Percentiles rank a stretch among this genome's conserved stretches.
Conservation (phyloP, 2,797 vertebrate species). For the Bryconaethiops microstoma region DNA sequence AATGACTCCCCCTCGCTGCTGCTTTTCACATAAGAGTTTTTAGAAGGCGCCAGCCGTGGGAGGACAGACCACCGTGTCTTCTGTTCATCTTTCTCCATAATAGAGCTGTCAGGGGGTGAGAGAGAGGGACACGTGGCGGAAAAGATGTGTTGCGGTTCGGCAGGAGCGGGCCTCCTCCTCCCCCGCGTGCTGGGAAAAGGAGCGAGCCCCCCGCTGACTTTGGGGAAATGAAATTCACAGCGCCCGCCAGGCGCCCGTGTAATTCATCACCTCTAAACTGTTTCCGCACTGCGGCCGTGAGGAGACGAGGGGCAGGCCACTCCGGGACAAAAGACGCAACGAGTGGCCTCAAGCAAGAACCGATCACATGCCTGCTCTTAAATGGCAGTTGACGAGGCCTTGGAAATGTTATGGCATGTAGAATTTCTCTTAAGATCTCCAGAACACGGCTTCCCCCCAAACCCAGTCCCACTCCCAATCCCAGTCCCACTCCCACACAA, state of each 20-base stretch:
- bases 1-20: conserved; percentile 19
- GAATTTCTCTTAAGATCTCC: background rate
- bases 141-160: conserved; percentile 32
- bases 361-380: background rate
- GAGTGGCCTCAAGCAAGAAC: background rate
- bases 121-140: conserved; percentile 20
- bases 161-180: conserved; percentile 27
- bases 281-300: conserved; percentile 9
- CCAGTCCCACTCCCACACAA: too few relatives aligned
- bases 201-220: conserved; percentile 37
- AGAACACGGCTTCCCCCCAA: too few relatives aligned
- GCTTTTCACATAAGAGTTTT: conserved; percentile 39
- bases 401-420: background rate
- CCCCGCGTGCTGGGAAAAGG: conserved; percentile 8
- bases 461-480: too few relatives aligned
- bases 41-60: conserved; percentile 20
- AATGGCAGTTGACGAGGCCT: background rate
- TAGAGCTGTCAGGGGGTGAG: conserved; percentile 41
- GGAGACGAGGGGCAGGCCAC: conserved; percentile 28
- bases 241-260: conserved; percentile 20
- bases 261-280: conserved; percentile 54
- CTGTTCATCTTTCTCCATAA: conserved; percentile 52
- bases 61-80: conserved; percentile 29
- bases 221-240: conserved; percentile 49
- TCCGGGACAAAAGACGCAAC: conserved; percentile 17